Base-by-base conservation (phyloP, 35 echinoderm and acorn worm species). In the Lytechinus variegatus region DNA sequence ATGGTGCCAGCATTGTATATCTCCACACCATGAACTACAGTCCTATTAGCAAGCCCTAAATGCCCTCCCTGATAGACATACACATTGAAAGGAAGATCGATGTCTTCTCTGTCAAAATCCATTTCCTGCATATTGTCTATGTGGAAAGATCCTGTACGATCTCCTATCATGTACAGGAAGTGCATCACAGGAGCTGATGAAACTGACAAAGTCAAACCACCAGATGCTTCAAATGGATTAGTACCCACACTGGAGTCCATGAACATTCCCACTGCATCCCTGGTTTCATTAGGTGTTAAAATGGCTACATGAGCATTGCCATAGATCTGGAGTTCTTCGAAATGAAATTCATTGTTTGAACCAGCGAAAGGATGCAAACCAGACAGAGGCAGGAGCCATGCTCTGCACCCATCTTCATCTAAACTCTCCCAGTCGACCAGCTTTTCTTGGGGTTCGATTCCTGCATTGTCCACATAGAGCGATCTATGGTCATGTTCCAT, bases 261-360 rank as follows among this genome's bases (percentile, higher is more conserved):
- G 33, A 95, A 52, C 4, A 96, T 44, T 52, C 86, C 72, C 12
- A 97, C 52, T 12, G 94, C 86, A 53, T 95, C 96, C 28, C 51
- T 86, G 8, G 97, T 96, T 52, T 93, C 89, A 86, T 97, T 96
- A 10, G 95, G 92, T 27, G 94, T 88, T 13, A 97, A 57, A 9
- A 97, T 95, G 52, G 98, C 98, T 54, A 99, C 21, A 86, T 99
- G 98, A 89, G 96, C 98, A 92, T 95, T 95, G 52, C 96, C 96
- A 95, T 97, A 99, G 21, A 99, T 95, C 89, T 99, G 98, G 13
- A 99, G 92, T 86, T 99, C 98, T 60, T 99, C 98, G 97, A 99
- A 99, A 94, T 95, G 96, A 66, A 96, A 99, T 61, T 97, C 96
- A 88, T 99, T 96, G 54, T 94, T 97, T 14, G 57, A 53, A 21